Conservation (phyloP, 64 coral and sea anemone genomes). For the Acropora yongei region DNA sequence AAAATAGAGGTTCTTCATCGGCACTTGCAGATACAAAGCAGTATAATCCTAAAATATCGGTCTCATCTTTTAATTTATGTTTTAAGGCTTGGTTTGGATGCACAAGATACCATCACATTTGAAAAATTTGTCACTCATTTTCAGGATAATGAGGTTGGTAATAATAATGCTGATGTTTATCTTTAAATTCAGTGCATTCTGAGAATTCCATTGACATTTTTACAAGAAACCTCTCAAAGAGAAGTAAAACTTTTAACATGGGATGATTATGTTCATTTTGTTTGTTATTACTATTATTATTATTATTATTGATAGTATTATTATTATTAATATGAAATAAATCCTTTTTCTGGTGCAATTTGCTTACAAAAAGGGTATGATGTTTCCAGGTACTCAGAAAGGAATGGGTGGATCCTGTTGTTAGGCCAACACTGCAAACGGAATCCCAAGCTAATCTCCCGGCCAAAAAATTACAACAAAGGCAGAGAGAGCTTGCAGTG, state of each 20-base stretch:
- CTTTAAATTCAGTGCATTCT: too few species aligned
- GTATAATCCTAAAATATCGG: background rate
- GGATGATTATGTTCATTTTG: too few species aligned
- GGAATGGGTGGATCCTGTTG: constrained; percentile 85
- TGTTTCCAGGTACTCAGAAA: constrained; percentile 14
- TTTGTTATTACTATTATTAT: too few species aligned
- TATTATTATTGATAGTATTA: too few species aligned
- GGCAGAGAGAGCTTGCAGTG: constrained; percentile 46
- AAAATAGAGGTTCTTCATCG: too few species aligned
- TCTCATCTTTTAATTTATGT: background rate
- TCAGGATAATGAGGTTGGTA: constrained; percentile 53
- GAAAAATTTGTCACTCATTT: constrained; percentile 65
- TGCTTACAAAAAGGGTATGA: background rate
- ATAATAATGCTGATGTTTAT: background rate
- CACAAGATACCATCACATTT: constrained; percentile 57
- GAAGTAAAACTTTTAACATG: too few species aligned
- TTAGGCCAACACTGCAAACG: constrained; percentile 52
- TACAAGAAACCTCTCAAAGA: too few species aligned
- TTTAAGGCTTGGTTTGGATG: constrained; percentile 54
- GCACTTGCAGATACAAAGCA: too few species aligned
- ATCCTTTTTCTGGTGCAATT: too few species aligned
- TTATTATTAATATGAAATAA: too few species aligned
- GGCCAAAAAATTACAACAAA: constrained; percentile 72
- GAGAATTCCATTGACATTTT: too few species aligned
- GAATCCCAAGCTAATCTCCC: constrained; percentile 42